These are phyloP conservation scores for Rhodinocichla rosea DNA, from an alignment of 2,113 vertebrate species.

Conservation along the genomic window DNA sequence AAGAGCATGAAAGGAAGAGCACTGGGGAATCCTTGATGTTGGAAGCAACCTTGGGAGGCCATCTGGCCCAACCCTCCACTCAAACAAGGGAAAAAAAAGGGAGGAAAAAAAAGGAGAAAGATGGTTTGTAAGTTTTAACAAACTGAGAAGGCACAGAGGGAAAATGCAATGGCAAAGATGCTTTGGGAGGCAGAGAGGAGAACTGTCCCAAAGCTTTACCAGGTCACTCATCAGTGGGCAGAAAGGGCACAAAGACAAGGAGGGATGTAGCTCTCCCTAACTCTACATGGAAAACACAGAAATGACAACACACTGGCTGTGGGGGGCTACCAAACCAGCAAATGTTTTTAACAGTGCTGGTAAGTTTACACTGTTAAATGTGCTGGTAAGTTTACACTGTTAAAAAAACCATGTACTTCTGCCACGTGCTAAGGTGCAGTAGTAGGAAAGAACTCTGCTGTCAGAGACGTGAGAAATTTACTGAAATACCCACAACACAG, in stretches of 20 bases:
- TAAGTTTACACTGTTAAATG: neutral
- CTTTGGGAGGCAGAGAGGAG: neutral
- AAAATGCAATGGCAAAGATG: neutral
- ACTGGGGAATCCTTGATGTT: neutral
- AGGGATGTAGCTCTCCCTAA: neutral
- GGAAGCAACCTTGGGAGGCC: neutral
- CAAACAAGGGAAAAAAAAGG: neutral
- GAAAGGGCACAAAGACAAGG: neutral
- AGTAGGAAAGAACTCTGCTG: neutral
- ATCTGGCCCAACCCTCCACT: neutral
- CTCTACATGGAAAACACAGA: neutral
- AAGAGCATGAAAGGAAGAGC: accelerated
- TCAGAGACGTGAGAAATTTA: neutral
- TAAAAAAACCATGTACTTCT: neutral
- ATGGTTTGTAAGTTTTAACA: neutral
- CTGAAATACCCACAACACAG: neutral
- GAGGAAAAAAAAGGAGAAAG: neutral
- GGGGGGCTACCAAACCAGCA: neutral
- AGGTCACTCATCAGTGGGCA: neutral
- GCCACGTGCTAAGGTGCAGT: neutral
- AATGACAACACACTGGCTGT: accelerated
- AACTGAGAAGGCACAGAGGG: neutral
- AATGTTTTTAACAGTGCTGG: accelerated
- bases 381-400: neutral
- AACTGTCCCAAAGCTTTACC: neutral